These are phyloP conservation scores for Callocephalon fimbriatum DNA, from an alignment of 2,113 vertebrate genomes.

Conservation along the genomic window DNA sequence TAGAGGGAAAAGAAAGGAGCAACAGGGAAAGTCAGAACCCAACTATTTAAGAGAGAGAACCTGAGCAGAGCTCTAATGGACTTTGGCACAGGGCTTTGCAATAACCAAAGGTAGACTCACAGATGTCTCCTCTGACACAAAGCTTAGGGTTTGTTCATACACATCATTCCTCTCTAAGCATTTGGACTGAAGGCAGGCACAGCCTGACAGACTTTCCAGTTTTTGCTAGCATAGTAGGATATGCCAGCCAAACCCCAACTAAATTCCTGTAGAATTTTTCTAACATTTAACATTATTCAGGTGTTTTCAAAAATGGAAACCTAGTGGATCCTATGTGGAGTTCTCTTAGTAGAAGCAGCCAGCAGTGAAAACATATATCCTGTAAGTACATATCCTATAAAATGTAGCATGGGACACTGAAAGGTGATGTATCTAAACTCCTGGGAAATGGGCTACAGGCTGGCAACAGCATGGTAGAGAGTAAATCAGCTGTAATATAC, in stretches of 20 bases:
- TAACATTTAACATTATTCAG: not conserved
- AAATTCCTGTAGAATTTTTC: not conserved
- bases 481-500: not conserved
- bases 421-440: not conserved
- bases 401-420: not conserved
- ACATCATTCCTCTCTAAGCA: not conserved
- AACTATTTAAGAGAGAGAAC: not conserved
- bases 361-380: not conserved
- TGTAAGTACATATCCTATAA: not conserved
- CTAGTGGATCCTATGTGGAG: not conserved
- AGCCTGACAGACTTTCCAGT: not conserved
- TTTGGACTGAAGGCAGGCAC: not conserved
- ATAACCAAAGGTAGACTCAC: not conserved
- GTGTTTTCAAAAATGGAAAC: not conserved
- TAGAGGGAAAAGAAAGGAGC: not conserved
- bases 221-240: not conserved
- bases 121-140: not conserved
- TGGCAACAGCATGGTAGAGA: not conserved
- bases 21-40: not conserved
- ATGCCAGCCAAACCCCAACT: not conserved
- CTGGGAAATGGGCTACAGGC: not conserved
- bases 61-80: not conserved
- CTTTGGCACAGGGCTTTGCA: not conserved
- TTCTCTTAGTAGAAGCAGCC: not conserved
- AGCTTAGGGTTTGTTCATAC: not conserved